Percentiles rank a stretch among this genome's conserved stretches.
Evolutionary conservation across 1,140 invertebrate species (phyloP).

Genomic region (Diorhabda sublineata): DNA sequence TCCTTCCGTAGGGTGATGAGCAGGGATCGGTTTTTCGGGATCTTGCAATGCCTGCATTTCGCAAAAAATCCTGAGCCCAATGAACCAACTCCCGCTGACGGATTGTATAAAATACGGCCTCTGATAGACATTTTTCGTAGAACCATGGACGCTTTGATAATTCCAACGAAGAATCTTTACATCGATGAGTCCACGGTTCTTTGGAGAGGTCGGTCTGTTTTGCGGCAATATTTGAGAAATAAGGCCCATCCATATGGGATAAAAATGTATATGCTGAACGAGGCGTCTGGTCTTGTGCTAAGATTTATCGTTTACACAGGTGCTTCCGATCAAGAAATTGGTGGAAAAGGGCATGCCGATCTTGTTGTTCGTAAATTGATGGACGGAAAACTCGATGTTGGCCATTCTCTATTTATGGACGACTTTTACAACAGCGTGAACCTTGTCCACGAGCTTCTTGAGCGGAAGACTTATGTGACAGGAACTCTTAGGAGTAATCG

Average conservation of each 20-base stretch:
- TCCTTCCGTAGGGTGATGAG: too few species aligned
- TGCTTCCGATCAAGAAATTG: constrained; percentile 14
- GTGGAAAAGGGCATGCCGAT: constrained; percentile 23
- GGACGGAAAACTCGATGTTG: constrained; percentile 36
- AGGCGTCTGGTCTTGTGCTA: constrained; percentile 19
- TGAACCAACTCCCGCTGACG: too few species aligned
- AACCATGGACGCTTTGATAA: constrained; percentile 10
- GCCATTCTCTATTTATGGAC: constrained; percentile 46
- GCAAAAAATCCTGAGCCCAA: too few species aligned
- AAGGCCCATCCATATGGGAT: constrained; percentile 22
- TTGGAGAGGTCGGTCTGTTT: too few species aligned
- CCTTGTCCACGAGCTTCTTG: constrained; percentile 40
- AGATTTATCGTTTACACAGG: constrained; percentile 24
- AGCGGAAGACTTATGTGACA: constrained; percentile 39
- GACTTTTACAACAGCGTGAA: constrained; percentile 47
- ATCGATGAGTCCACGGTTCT: too few species aligned
- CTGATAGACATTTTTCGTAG: too few species aligned
- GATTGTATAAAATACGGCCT: too few species aligned
- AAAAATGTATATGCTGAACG: constrained; percentile 24
- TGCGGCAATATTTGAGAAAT: constrained; percentile 7
- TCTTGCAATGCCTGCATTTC: too few species aligned
- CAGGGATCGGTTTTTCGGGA: too few species aligned
- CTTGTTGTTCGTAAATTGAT: constrained; percentile 25
- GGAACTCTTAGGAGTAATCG: constrained; percentile 33
- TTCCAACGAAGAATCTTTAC: not conserved